Conservation (phyloP, 2,888 invertebrate genomes). For the Epinotia bilunana region DNA sequence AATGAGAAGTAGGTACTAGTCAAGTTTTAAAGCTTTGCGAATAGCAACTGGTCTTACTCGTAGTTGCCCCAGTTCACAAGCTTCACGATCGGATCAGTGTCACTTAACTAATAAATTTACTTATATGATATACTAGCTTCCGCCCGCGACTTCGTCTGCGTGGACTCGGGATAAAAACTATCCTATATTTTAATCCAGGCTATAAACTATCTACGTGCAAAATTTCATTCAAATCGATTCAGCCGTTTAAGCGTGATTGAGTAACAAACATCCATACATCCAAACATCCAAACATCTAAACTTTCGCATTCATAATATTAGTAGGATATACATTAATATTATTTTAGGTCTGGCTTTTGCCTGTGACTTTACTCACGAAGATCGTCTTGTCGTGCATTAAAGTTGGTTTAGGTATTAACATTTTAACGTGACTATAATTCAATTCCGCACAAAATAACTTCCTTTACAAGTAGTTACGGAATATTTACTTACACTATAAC, state of each 20-base stretch:
- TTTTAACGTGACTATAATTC: background rate
- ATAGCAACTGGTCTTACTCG: constrained; percentile 14
- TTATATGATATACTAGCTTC: background rate
- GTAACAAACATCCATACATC: too few relatives aligned
- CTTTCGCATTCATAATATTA: too few relatives aligned
- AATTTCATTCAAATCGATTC: too few relatives aligned
- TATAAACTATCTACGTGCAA: too few relatives aligned
- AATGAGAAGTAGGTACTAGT: constrained; percentile 2
- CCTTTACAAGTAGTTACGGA: background rate
- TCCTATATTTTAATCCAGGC: too few relatives aligned
- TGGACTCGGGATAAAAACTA: too few relatives aligned
- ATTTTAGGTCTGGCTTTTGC: background rate
- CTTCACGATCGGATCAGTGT: constrained; percentile 32
- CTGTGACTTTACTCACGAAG: background rate
- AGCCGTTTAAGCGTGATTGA: too few relatives aligned
- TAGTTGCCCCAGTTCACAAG: constrained; percentile 40
- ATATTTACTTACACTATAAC: too few relatives aligned
- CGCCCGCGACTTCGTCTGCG: too few relatives aligned
- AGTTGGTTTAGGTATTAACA: too few relatives aligned
- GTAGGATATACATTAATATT: background rate
- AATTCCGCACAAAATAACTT: background rate
- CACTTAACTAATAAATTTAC: constrained; percentile 28
- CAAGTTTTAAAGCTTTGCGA: constrained; percentile 17
- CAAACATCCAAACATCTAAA: too few relatives aligned
- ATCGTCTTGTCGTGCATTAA: background rate